Conservation (phyloP, 2,888 invertebrate genomes). For the Leptinotarsa rubiginosa region DNA sequence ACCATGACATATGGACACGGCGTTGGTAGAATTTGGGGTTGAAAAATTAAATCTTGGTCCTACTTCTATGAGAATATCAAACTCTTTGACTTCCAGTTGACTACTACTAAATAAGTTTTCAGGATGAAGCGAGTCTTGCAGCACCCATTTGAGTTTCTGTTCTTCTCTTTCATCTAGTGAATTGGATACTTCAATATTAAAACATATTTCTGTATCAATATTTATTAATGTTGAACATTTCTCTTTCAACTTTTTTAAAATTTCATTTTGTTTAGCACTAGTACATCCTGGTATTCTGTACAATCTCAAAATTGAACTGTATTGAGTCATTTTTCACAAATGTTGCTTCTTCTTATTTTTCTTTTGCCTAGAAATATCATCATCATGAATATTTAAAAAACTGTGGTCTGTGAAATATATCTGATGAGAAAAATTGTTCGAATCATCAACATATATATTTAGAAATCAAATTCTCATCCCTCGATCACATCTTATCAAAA, state of each 20-base stretch:
- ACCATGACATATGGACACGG: slow-evolving; percentile 92
- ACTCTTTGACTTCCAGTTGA: slow-evolving; percentile 64
- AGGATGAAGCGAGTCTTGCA: slow-evolving; percentile 77
- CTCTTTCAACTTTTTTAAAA: slow-evolving; percentile 70
- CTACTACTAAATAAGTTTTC: slow-evolving; percentile 71
- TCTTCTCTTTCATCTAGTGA: slow-evolving; percentile 73
- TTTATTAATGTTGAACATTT: slow-evolving; percentile 66
- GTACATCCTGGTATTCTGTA: slow-evolving; percentile 74
- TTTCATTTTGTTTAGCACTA: slow-evolving; percentile 71
- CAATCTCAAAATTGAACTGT: slow-evolving; percentile 68
- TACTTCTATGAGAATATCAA: slow-evolving; percentile 80
- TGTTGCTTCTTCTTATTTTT: too few relatives aligned
- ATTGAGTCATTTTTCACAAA: slow-evolving; percentile 42
- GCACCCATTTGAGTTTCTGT: slow-evolving; percentile 80
- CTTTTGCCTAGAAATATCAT: too few relatives aligned
- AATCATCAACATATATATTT: too few relatives aligned
- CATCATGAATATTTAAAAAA: too few relatives aligned
- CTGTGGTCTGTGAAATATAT: too few relatives aligned
- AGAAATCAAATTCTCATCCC: too few relatives aligned
- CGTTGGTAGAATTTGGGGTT: slow-evolving; percentile 95
- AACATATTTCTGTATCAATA: slow-evolving; percentile 82
- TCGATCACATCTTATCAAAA: too few relatives aligned
- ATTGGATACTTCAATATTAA: slow-evolving; percentile 77
- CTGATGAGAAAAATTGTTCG: too few relatives aligned
- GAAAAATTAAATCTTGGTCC: slow-evolving; percentile 95